Evolutionary conservation across 64 coral and sea anemone species (phyloP), one percentile per base, ranked within the genome.

Genomic region (Porites australiensis): DNA sequence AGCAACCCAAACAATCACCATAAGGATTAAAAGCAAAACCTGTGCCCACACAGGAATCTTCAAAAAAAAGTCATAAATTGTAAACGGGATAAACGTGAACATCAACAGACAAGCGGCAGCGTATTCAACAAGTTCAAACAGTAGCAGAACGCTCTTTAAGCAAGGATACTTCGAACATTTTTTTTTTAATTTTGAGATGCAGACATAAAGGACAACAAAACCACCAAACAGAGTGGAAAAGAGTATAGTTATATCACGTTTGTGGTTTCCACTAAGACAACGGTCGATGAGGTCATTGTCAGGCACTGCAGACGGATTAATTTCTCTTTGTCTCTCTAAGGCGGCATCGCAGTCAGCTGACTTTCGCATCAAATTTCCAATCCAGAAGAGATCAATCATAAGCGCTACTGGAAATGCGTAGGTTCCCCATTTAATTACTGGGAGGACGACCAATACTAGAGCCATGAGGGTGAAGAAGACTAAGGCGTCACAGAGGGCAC

Each of bases 41-140:
- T 90, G 82, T 15, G 77, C 21, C 93, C 86, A 94, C 55, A 89
- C 14, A 3, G 93, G 75, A 23, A 87, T 94, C 13, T 83, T 70
- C 5, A 83, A 78, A 10, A 94, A 13, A 58, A 66, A 90, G 15
- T 94, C 67, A 27, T 94, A 77, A 44, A 94, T 94, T 73, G 89
- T 61, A 86, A 86, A 94, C 15, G 93, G 87, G 50, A 94, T 19
- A 84, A 83, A 90, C 11, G 80, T 79, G 86, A 94, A 57, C 19
- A 76, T 44, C 70, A 94, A 85, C 7, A 48, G 4, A 85, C 89
- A 94, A 63, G 75, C 93, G 53, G 61, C 60, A 5, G 53, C 2
- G 44, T 65, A 83, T 8, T 18, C 4, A n/a, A n/a, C n/a, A n/a
- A n/a, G n/a, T n/a, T n/a, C n/a, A 2, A 90, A n/a, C 44, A 89